Percentiles rank a stretch among this genome's conserved stretches.
These are phyloP conservation scores for Tethya wilhelma DNA, from an alignment of 37 sponge, comb jelly and placozoan genomes.

Conservation along the genomic window DNA sequence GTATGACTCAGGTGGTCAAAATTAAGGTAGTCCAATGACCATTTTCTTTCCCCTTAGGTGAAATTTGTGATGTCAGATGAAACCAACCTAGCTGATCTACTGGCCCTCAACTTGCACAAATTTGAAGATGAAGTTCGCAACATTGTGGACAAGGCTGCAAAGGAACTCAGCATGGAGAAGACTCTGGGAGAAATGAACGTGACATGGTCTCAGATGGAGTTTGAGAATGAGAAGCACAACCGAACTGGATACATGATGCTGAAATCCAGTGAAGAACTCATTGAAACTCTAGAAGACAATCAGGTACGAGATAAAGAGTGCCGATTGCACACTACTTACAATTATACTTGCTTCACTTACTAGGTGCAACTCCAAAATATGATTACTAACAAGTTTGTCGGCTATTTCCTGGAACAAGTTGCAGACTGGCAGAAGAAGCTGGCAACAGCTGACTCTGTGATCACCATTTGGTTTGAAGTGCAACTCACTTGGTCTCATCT, in stretches of 20 bases:
- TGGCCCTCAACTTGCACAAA: constrained; percentile 95
- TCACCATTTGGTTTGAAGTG: constrained; percentile 98
- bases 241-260: constrained; percentile 84
- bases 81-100: constrained; percentile 92
- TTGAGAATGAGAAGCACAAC: constrained; percentile 90
- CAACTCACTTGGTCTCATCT: constrained; percentile 99
- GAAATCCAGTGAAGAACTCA: constrained; percentile 91
- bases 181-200: constrained; percentile 88
- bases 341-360: not conserved
- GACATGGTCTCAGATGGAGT: constrained; percentile 98
- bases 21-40: no score
- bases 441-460: constrained; percentile 95
- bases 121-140: constrained; percentile 99
- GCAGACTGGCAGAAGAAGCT: constrained; percentile 98
- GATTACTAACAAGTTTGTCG: constrained; percentile 97
- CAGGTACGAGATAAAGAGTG: no score
- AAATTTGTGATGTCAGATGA: constrained; percentile 96
- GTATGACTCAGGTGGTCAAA: constrained; percentile 38
- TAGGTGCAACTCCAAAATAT: constrained; percentile 99
- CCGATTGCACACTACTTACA: no score
- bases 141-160: constrained; percentile 98
- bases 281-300: constrained; percentile 98
- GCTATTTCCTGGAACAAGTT: constrained; percentile 95
- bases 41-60: constrained; percentile 59
- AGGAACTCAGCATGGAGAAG: constrained; percentile 99